A percentile compares a stretch with the other conserved stretches of the same genome.
These are phyloP conservation scores for Drosophila obscura DNA, from an alignment of 1,140 invertebrate species.

Conservation along the genomic window DNA sequence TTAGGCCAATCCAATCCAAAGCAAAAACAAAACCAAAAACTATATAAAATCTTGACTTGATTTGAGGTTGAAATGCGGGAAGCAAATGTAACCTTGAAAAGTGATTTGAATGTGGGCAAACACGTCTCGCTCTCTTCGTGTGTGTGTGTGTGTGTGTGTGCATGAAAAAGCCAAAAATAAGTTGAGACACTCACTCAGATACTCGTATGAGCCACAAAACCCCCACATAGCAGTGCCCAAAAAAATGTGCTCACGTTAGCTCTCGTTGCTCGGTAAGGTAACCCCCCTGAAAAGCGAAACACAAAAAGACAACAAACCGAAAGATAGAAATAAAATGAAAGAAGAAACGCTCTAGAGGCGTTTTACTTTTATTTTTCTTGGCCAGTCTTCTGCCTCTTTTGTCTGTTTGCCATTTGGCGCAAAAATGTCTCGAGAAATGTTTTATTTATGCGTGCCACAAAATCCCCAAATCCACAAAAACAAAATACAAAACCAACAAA, in stretches of 20 bases:
- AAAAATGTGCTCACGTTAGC: conserved; percentile 27
- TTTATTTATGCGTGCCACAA: conserved; percentile 54
- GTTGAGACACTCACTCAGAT: conserved; percentile 41
- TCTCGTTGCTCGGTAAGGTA: conserved; percentile 20
- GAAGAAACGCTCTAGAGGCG: conserved; percentile 35
- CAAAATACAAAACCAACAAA: neutral
- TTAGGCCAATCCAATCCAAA: conserved; percentile 22
- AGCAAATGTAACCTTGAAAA: conserved; percentile 72
- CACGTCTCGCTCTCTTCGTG: conserved; percentile 43
- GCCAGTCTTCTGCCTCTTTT: conserved; percentile 44
- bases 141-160: conserved; percentile 20
- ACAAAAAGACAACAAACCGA: conserved; percentile 17
- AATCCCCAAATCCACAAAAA: neutral
- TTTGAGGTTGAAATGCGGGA: conserved; percentile 59
- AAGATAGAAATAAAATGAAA: conserved; percentile 30
- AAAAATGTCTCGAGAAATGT: conserved; percentile 44
- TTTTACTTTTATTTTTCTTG: conserved; percentile 61
- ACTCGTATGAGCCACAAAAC: too few relatives aligned
- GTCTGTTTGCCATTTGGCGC: conserved; percentile 35
- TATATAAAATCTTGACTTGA: conserved; percentile 23
- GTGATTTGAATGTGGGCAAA: conserved; percentile 58
- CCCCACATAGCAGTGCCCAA: conserved; percentile 41
- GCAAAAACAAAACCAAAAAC: conserved; percentile 4
- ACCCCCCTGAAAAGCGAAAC: conserved; percentile 7
- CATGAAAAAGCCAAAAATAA: conserved; percentile 61